phyloP scores from a whole-genome alignment of 2,113 vertebrate genomes.

The Jaculus jaculus region DNA sequence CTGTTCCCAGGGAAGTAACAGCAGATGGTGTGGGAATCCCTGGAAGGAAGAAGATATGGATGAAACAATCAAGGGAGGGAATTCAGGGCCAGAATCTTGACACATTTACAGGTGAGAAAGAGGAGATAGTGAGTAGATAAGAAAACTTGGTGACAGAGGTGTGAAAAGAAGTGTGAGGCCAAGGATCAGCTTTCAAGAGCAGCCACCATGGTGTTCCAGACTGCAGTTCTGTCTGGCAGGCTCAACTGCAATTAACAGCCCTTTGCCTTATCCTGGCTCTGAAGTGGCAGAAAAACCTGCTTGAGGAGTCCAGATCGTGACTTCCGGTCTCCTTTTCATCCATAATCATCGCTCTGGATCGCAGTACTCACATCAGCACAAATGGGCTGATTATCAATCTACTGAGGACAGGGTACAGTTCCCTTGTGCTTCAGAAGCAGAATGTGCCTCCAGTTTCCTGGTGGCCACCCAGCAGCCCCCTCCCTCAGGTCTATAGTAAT shows the following conservation, averaged over 20 bases:
- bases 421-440: neutral
- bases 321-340: neutral
- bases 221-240: neutral
- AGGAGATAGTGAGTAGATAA: constrained; percentile 15
- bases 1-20: neutral
- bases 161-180: constrained; percentile 2
- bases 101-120: neutral
- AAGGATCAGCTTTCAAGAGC: constrained; percentile 23
- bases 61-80: neutral
- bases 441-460: neutral
- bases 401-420: neutral
- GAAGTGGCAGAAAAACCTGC: neutral
- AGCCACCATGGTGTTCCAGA: neutral
- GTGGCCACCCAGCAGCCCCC: neutral
- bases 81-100: neutral
- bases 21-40: neutral
- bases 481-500: neutral
- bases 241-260: neutral
- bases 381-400: neutral
- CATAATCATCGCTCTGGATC: neutral
- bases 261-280: neutral
- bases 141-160: neutral
- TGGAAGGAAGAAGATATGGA: neutral
- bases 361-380: neutral
- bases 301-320: neutral